A percentile compares a stretch with the other conserved stretches of the same genome.
These are phyloP conservation scores for Menura novaehollandiae DNA, from an alignment of 2,113 vertebrate species.

Conservation along the genomic window DNA sequence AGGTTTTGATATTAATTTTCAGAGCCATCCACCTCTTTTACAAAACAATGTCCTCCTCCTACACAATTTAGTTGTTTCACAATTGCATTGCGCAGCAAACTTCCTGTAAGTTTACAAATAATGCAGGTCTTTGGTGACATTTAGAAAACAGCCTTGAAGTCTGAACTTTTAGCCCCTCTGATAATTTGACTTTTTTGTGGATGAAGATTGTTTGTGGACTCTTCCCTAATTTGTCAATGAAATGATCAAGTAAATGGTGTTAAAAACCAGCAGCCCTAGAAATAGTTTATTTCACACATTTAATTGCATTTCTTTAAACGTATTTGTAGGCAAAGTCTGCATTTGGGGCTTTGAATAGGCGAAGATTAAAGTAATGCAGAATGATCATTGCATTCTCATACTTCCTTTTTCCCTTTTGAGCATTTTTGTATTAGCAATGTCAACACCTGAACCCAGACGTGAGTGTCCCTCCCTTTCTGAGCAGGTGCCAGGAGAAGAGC, in stretches of 20 bases:
- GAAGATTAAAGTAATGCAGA: neutral
- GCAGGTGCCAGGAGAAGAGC: neutral
- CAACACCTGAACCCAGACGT: rapidly evolving
- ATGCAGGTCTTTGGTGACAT: neutral
- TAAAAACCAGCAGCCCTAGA: neutral
- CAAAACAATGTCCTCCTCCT: neutral
- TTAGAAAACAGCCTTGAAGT: neutral
- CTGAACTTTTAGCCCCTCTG: neutral
- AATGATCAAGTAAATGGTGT: neutral
- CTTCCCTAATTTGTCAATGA: neutral
- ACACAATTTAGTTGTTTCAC: neutral
- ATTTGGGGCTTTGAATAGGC: neutral
- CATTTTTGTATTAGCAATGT: neutral
- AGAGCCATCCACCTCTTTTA: neutral
- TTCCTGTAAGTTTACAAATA: slow-evolving; percentile 36
- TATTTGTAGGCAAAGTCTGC: neutral
- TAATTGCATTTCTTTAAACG: neutral
- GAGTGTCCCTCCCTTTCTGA: neutral
- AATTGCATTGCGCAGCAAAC: neutral
- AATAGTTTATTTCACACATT: neutral
- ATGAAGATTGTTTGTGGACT: neutral
- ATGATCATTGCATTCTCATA: neutral
- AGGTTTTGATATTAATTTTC: neutral
- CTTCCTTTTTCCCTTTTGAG: neutral
- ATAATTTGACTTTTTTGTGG: neutral